A percentile compares a stretch with the other conserved stretches of the same genome.
Conservation (phyloP, 2,888 invertebrate species). For the Troides helena region DNA sequence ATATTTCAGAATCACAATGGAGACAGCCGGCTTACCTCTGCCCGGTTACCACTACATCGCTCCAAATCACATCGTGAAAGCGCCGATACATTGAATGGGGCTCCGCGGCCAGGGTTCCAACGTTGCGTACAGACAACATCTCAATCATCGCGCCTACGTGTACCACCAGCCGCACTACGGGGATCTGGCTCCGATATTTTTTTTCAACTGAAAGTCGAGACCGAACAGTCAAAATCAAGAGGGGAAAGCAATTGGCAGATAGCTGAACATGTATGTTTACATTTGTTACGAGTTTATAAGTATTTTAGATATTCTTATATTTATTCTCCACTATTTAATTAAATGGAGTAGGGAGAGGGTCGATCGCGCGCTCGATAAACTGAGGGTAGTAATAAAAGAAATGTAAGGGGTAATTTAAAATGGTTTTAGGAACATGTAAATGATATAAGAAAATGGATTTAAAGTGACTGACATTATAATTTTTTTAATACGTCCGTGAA, state of each 20-base stretch:
- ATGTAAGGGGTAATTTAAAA: slow-evolving; percentile 43
- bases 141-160: slow-evolving; percentile 45
- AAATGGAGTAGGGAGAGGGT: slow-evolving; percentile 56
- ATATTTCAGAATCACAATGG: slow-evolving; percentile 94
- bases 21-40: slow-evolving; percentile 94
- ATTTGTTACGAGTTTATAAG: slow-evolving; percentile 81
- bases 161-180: slow-evolving; percentile 58
- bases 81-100: slow-evolving; percentile 90
- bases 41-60: slow-evolving; percentile 95
- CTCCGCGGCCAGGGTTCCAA: slow-evolving; percentile 59
- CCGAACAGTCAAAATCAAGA: slow-evolving; percentile 54
- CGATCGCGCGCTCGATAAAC: slow-evolving; percentile 48
- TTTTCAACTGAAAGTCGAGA: slow-evolving; percentile 63
- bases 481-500: slow-evolving; percentile 49
- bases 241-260: slow-evolving; percentile 63
- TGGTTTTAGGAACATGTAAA: slow-evolving; percentile 33
- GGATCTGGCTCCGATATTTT: slow-evolving; percentile 68
- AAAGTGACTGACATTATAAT: slow-evolving; percentile 65
- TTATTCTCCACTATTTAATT: slow-evolving; percentile 81
- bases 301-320: slow-evolving; percentile 87
- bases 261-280: slow-evolving; percentile 74
- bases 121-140: slow-evolving; percentile 52
- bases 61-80: slow-evolving; percentile 95
- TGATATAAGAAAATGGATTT: slow-evolving; percentile 38
- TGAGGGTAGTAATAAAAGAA: slow-evolving; percentile 41